Evolutionary conservation across 2,113 vertebrate genomes (phyloP), one percentile per base, ranked within the genome.

Genomic region (Andinoacara biseriatus): DNA sequence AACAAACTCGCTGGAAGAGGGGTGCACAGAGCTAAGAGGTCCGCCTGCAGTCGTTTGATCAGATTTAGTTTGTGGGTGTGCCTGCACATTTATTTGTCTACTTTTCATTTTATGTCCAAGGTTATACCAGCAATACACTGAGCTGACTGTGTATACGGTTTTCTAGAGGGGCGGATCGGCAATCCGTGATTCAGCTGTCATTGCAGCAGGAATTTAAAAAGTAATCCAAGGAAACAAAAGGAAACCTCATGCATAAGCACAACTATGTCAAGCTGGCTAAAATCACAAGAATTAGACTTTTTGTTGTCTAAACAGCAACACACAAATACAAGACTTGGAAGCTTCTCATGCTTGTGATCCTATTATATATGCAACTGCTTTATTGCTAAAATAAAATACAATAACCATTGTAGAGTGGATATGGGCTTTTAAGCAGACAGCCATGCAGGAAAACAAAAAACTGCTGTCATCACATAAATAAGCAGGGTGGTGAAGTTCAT

Each of bases 211-310:
- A 40, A 3, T 40, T 72, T 52, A 1, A 62, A 78, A 75, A 80
- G 78, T 61, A 83, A 87, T 77, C 80, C 43, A 18, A 40, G 62
- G 5, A 65, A 58, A 58, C 77, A 74, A 52, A 89, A 84, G 46
- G 8, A 60, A 85, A 77, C 11, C 57, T 82, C 24, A 38, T 10
- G 18, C 8, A 29, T 78, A 69, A 81, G 84, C 52, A 76, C 67
- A n/a, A 29, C 8, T 18, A 22, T n/a, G 67, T 35, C 40, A 49
- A 52, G 22, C 20, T 43, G 58, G 78, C 61, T 22, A 7, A 29
- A 76, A 58, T 31, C 26, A 69, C n/a, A 46, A 11, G 54, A 83
- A 76, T 63, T 56, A 77, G 38, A 54, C 26, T 26, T 52, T 60
- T 35, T 80, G 76, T 60, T 67, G 54, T 56, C 29, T 57, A 69